Evolutionary conservation across 2,888 invertebrate genomes (phyloP), one percentile per base, ranked within the genome.

Genomic region (Hylaea fasciaria): DNA sequence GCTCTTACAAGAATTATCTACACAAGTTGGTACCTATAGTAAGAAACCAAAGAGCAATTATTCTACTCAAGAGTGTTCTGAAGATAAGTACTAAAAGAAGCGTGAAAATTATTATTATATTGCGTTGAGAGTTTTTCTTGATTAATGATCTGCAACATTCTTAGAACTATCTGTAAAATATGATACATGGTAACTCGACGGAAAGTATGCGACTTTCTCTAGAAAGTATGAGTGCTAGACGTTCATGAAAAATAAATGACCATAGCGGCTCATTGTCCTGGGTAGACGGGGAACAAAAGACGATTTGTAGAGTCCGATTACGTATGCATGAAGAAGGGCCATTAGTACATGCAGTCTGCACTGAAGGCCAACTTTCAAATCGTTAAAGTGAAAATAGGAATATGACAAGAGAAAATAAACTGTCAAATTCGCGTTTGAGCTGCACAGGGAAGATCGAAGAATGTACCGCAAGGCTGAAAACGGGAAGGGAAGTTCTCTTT

Each of bases 171-270:
- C 43, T 50, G 37, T 46, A 12, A 46, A 51, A 43, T 45, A 47
- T 51, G 12, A 35, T 44, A 52, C 29, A 40, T 40, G 41, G 22
- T 28, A 51, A 44, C 22, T 37, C 35, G 44, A 54, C 45, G 47
- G 16, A 22, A 44, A 44, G 51, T 51, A 50, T 50, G 46, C 58
- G 12, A 63, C 62, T 60, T 57, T 63, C 60, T 51, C 48, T 50
- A 46, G 54, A 59, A 53, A 64, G 61, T 43, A 45, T 53, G 57
- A 61, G 45, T 50, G 61, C 60, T 59, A 68, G 63, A 51, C 61
- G 49, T 52, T 63, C 65, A 43, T 70, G 69, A 70, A 70, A 64
- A 61, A 66, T 65, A 65, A 60, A 70, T 68, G 63, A 62, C 50
- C 59, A 46, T 52, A 58, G 59, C 53, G 57, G 37, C 55, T 64